These are phyloP conservation scores for Idaea biselata DNA, from an alignment of 2,888 invertebrate genomes.

Conservation along the genomic window DNA sequence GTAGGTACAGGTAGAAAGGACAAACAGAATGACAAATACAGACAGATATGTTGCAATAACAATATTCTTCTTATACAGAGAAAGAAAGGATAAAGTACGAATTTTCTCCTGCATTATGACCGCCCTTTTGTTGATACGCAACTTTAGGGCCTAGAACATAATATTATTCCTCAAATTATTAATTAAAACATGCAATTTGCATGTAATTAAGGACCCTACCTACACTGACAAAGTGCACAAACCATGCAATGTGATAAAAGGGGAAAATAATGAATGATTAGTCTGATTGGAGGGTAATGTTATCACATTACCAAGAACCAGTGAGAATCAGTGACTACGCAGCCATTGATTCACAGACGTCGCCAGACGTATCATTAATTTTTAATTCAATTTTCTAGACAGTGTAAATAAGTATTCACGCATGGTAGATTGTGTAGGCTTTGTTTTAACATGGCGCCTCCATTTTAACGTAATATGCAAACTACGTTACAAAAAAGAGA, in stretches of 20 bases:
- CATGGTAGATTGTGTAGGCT: background rate
- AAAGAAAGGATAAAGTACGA: too few species aligned
- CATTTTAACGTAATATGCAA: background rate
- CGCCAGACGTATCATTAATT: background rate
- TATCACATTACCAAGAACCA: too few species aligned
- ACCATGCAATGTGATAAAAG: background rate
- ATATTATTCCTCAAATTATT: background rate
- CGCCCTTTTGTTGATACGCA: background rate
- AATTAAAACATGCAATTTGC: background rate
- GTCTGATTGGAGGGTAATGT: background rate
- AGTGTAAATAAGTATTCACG: background rate
- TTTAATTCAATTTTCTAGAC: background rate
- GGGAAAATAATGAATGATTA: background rate
- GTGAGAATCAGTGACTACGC: too few species aligned
- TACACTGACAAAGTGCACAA: background rate
- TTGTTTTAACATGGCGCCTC: background rate
- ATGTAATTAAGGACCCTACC: background rate
- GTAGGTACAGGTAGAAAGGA: too few species aligned
- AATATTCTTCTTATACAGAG: too few species aligned
- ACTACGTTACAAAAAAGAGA: too few species aligned
- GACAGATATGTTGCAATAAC: too few species aligned
- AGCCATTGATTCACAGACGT: background rate
- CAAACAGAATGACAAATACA: too few species aligned
- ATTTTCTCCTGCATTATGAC: too few species aligned
- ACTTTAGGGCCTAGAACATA: background rate